Conservation (phyloP, 2,797 vertebrate genomes). For the Phylloscopus collybita region DNA sequence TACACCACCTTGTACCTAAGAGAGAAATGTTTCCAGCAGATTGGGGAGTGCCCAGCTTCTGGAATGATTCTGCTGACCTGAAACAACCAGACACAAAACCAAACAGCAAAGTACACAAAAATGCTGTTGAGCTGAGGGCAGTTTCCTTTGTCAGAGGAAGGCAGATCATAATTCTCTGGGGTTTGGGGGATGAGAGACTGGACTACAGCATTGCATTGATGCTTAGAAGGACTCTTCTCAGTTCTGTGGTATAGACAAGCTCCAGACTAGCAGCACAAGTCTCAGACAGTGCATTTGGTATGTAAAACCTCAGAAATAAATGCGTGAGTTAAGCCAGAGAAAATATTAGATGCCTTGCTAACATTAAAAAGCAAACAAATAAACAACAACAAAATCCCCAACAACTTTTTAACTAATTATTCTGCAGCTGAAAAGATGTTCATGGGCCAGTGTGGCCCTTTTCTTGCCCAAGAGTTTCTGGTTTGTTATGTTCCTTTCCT, state of each 20-base stretch:
- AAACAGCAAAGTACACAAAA: constrained; percentile 31
- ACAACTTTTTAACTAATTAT: background rate
- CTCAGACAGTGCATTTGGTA: background rate
- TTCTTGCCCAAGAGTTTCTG: background rate
- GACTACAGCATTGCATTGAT: accelerated
- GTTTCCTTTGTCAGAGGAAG: background rate
- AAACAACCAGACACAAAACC: background rate
- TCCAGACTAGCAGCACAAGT: background rate
- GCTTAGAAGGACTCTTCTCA: background rate
- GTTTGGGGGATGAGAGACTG: background rate
- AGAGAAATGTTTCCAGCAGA: background rate
- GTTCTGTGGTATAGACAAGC: background rate
- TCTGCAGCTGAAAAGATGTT: background rate
- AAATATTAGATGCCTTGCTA: background rate
- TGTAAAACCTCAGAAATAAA: background rate
- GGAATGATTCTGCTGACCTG: constrained; percentile 24
- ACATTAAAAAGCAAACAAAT: background rate
- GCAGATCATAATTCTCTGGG: background rate
- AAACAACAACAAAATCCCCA: background rate
- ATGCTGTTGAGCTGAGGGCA: background rate
- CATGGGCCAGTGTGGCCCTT: background rate
- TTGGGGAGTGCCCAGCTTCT: background rate
- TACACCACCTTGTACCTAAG: background rate
- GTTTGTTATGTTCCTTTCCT: background rate
- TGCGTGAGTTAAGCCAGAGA: background rate